Conservation (phyloP, 2,113 vertebrate species). For the Microcebus tavaratra region DNA sequence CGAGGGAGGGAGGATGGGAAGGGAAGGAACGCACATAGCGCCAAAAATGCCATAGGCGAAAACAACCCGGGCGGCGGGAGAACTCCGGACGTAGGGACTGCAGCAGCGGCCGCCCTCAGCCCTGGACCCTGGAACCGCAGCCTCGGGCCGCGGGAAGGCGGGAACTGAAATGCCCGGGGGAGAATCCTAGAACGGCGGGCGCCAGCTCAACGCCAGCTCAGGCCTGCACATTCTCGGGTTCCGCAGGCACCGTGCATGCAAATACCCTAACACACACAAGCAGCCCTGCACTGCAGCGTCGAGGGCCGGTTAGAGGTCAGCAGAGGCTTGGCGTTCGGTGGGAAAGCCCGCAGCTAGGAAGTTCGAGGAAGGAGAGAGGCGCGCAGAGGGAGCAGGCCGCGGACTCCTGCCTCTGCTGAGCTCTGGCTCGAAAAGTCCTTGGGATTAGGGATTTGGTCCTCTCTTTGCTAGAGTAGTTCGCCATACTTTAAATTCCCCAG, state of each 20-base stretch:
- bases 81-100: neutral
- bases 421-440: conserved; percentile 70
- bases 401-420: conserved; percentile 14
- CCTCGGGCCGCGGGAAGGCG: neutral
- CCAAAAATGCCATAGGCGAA: conserved; percentile 12
- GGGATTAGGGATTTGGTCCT: conserved; percentile 79
- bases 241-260: neutral
- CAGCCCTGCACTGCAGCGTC: neutral
- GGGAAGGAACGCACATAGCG: neutral
- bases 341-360: conserved; percentile 4
- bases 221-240: neutral
- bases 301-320: neutral
- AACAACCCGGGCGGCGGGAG: neutral
- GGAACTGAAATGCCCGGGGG: neutral
- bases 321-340: neutral
- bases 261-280: neutral
- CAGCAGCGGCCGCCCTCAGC: neutral
- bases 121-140: neutral
- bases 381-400: conserved; percentile 55
- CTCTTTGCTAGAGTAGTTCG: conserved; percentile 75
- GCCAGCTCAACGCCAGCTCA: neutral
- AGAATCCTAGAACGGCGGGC: neutral
- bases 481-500: conserved; percentile 86
- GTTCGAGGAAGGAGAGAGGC: conserved; percentile 3
- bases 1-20: neutral